Base-by-base conservation (phyloP, 2,113 vertebrate species). In the Thermophis baileyi region DNA sequence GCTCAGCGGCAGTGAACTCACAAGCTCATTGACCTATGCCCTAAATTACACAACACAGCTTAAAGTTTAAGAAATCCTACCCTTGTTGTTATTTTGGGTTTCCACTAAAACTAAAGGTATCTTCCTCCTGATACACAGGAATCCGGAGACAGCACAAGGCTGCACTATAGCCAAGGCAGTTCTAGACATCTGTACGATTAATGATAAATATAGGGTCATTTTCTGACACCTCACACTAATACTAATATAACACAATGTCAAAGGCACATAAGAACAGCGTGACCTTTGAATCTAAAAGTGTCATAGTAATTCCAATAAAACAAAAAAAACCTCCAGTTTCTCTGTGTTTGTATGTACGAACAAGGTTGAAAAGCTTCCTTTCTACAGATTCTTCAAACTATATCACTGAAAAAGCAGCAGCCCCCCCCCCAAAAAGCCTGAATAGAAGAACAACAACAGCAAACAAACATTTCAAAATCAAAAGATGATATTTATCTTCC, bases 181-280 rank as follows among this genome's bases (percentile, higher is more conserved):
- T 90, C 92, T 63, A 60, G 89, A 93, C 92, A 93, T 63, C 54
- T 90, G 24, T 85, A 93, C 53, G 50, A 50, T n/a, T 89, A 46
- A 86, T 86, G 92, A 90, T 90, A 90, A 93, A 93, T 86, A 93
- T 60, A 93, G 53, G 20, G n/a, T 49, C 92, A 90, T 90, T 89
- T 90, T 92, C 53, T 93, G 89, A 93, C 89, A 93, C 74, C 54
- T 90, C 92, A 63, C 54, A 87, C 92, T 93, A 93, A 93, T 90
- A 57, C 88, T 93, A 93, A 93, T 90, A 93, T 20, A 90, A 90
- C n/a, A 63, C 88, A 93, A 63, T 87, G 89, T 63, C 81, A 87
- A 90, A 90, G 89, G 53, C 89, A 53, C 46, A 87, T 86, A 93
- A 90, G 54, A 93, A 87, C 46, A 93, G n/a, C 24, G 16, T 87